phyloP scores from a whole-genome alignment of 2,888 invertebrate genomes.

The Tuberolachnus salignus region DNA sequence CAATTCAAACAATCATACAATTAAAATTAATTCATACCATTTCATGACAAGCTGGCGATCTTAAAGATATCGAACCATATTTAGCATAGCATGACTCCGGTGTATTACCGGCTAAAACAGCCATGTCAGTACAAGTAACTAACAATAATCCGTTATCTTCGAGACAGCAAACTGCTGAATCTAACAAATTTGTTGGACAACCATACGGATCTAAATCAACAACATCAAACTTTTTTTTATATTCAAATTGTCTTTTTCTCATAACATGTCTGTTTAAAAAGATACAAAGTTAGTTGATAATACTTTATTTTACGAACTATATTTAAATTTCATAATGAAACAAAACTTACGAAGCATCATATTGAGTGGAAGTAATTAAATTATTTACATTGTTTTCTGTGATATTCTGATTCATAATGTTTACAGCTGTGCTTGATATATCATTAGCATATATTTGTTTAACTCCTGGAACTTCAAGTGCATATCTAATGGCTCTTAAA shows the following conservation, averaged over 20 bases:
- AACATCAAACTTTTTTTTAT: constrained; percentile 72
- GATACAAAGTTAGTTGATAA: no score
- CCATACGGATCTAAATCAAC: constrained; percentile 98
- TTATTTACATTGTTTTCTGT: constrained; percentile 75
- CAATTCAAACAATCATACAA: no score
- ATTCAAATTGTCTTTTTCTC: constrained; percentile 54
- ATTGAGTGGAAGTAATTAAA: constrained; percentile 76
- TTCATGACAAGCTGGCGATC: constrained; percentile 91
- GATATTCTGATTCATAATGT: constrained; percentile 83
- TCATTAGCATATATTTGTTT: constrained; percentile 90
- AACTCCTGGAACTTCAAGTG: constrained; percentile 87
- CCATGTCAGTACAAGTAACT: constrained; percentile 98
- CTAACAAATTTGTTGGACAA: constrained; percentile 89
- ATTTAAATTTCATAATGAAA: background rate
- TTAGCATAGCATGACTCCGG: constrained; percentile 92
- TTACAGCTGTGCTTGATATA: constrained; percentile 81
- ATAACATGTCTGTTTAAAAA: constrained; percentile 43
- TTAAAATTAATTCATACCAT: constrained; percentile 69
- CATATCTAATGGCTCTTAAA: constrained; percentile 92
- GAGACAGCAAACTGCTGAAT: constrained; percentile 82
- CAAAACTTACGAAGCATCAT: constrained; percentile 82
- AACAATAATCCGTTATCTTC: constrained; percentile 84
- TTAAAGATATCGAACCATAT: constrained; percentile 89
- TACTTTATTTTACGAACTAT: background rate
- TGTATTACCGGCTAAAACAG: constrained; percentile 90